Evolutionary conservation across 1,140 invertebrate genomes (phyloP).

Genomic region (Calliopsis andreniformis): DNA sequence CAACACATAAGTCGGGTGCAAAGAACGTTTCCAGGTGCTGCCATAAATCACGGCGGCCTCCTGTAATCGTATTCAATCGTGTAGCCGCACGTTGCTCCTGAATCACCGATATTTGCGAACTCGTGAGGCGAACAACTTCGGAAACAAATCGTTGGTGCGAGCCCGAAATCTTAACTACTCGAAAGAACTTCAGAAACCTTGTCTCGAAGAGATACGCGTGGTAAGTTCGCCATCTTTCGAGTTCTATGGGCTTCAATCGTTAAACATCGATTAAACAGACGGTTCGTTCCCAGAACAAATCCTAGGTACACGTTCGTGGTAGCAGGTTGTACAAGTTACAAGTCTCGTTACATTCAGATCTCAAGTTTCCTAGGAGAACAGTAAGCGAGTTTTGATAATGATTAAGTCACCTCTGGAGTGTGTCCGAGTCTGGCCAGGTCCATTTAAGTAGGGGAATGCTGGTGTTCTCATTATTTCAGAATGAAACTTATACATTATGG

Average conservation of each 20-base stretch:
- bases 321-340: slow-evolving; percentile 58
- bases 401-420: slow-evolving; percentile 32
- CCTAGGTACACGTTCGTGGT: slow-evolving; percentile 16
- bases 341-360: slow-evolving; percentile 62
- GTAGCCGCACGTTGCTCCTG: not conserved
- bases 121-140: not conserved
- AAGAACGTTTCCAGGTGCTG: slow-evolving; percentile 4
- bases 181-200: slow-evolving; percentile 27
- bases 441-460: not conserved
- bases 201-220: not conserved
- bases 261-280: slow-evolving; percentile 70
- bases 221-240: slow-evolving; percentile 21
- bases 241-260: slow-evolving; percentile 55
- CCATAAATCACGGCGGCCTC: slow-evolving; percentile 22
- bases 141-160: slow-evolving; percentile 45
- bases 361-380: slow-evolving; percentile 22
- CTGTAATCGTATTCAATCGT: slow-evolving; percentile 48
- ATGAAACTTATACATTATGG: no score
- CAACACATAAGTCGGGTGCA: not conserved
- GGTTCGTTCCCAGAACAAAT: slow-evolving; percentile 38
- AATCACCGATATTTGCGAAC: slow-evolving; percentile 33
- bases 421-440: not conserved
- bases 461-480: no score
- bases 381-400: slow-evolving; percentile 58
- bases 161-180: slow-evolving; percentile 53